A percentile compares a stretch with the other conserved stretches of the same genome.
Conservation (phyloP, 2,113 vertebrate species). For the Setophaga coronata region DNA sequence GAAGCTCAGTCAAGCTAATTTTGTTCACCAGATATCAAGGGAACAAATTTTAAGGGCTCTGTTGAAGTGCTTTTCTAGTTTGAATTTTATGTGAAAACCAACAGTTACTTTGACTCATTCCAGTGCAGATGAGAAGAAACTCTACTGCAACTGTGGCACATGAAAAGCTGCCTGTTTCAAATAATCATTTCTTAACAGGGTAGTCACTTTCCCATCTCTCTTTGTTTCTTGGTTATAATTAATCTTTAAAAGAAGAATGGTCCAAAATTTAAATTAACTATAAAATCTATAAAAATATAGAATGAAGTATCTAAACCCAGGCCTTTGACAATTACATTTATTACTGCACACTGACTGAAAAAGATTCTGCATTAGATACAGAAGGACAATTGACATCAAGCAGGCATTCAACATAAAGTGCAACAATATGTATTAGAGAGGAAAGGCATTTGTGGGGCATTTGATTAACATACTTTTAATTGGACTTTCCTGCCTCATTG, state of each 20-base stretch:
- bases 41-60: neutral
- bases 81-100: neutral
- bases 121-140: neutral
- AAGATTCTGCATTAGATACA: neutral
- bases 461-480: slow-evolving; percentile 64
- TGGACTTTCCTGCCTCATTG: slow-evolving; percentile 56
- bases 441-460: slow-evolving; percentile 37
- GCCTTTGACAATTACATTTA: neutral
- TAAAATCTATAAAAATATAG: neutral
- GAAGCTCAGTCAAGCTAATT: neutral
- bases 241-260: neutral
- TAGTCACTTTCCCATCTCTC: neutral
- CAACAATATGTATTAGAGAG: neutral
- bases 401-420: neutral
- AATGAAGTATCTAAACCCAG: neutral
- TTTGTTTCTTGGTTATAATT: neutral
- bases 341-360: neutral
- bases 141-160: neutral
- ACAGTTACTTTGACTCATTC: neutral
- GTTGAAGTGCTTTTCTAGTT: neutral
- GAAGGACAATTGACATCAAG: neutral
- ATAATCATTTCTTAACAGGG: neutral
- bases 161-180: neutral
- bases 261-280: slow-evolving; percentile 14
- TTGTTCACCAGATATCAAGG: neutral